Base-by-base conservation (phyloP, 2,888 invertebrate genomes). In the Leuctra nigra region DNA sequence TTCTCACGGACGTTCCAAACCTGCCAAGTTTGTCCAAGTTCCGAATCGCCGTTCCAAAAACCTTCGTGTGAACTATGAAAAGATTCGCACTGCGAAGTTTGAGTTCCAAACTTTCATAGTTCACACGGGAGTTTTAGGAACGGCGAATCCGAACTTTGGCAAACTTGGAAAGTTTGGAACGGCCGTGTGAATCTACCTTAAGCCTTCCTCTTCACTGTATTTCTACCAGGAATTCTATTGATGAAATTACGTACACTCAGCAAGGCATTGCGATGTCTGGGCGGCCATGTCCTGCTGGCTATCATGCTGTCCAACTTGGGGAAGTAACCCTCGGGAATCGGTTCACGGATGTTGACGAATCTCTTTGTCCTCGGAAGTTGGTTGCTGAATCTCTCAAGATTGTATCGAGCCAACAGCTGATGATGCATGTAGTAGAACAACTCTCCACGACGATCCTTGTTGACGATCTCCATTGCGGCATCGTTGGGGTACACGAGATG, bases 401-500 rank as follows among this genome's bases (percentile, higher is more conserved):
- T 88, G 62, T 71, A 71, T 83, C 83, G 78, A 23, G 80, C 80
- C 54, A 82, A 71, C 56, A 85, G 78, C 71, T 85, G 86, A 66
- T 86, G 78, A 64, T 88, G 87, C 87, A 87, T 87, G 67, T 86
- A 87, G 66, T 84, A 89, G 74, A 88, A 87, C 16, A 89, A 77
- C 67, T 88, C 88, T 1, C 88, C 88, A 2, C 87, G 77, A 6
- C 88, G 74, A 72, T 89, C 86, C 68, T 90, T 89, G 50, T 77
- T 76, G 3, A 90, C 87, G 36, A 87, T 80, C 62, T 78, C 74
- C 0, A 79, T 72, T 0, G 83, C 80, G 0, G 64, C 67, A 63
- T 84, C 83, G 70, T 84, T 84, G 0, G 91, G 91, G 70, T 91
- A 91, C 1, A 91, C 90, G 63, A 91, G 77, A 71, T 92, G 91